These are phyloP conservation scores for Octodon degus DNA, from an alignment of 2,113 vertebrate genomes.

Conservation along the genomic window DNA sequence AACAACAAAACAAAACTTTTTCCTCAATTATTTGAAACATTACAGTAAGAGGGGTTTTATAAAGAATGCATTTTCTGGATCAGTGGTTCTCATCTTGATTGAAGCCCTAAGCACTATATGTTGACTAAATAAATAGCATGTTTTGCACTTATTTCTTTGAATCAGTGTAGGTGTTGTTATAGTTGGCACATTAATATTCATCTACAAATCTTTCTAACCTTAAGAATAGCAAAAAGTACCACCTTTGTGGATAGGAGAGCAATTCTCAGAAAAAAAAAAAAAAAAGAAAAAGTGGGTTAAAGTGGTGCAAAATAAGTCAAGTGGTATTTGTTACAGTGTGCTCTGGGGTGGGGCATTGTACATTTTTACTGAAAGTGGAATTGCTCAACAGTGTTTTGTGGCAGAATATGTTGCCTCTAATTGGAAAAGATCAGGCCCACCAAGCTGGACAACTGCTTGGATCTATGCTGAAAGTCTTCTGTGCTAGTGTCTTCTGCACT, in stretches of 20 bases:
- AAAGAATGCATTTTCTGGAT: background rate
- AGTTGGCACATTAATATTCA: constrained; percentile 13
- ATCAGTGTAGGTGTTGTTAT: background rate
- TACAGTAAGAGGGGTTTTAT: background rate
- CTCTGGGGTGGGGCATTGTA: background rate
- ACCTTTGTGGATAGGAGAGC: background rate
- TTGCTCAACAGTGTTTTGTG: constrained; percentile 2
- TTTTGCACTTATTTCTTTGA: constrained; percentile 42
- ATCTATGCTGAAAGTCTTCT: constrained; percentile 24
- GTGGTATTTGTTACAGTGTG: background rate
- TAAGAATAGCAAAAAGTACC: background rate
- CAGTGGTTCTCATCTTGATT: background rate
- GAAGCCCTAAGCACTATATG: background rate
- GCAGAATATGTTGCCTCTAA: background rate
- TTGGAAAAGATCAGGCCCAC: constrained; percentile 4
- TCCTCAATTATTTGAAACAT: constrained; percentile 35
- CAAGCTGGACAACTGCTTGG: constrained; percentile 23
- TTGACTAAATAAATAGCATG: constrained; percentile 30
- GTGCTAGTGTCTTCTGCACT: too few relatives aligned
- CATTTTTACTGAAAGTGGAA: background rate
- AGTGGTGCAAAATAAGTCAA: background rate
- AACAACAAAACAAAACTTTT: constrained; percentile 52
- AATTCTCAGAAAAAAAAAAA: background rate
- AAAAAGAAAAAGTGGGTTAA: background rate
- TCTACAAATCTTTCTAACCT: constrained; percentile 38